phyloP scores from a whole-genome alignment of 2,797 vertebrate species.

The Cryptoprocta ferox region DNA sequence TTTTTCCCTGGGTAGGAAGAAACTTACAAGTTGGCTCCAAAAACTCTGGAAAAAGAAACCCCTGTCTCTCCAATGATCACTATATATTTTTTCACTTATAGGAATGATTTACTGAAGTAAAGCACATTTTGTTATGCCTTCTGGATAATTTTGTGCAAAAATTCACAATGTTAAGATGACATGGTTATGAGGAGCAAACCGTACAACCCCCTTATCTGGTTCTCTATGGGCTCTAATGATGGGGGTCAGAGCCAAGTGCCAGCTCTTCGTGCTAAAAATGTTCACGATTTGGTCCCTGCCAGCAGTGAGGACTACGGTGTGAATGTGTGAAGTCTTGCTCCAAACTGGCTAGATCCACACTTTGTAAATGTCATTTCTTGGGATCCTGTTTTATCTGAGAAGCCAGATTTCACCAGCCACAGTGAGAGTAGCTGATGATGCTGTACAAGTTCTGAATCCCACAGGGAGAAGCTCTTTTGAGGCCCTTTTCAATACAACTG shows the following conservation, averaged over 20 bases:
- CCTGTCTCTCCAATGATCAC: neutral
- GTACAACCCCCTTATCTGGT: constrained; percentile 7
- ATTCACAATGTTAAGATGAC: constrained; percentile 45
- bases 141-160: constrained; percentile 62
- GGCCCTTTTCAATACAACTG: neutral
- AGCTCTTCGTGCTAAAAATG: constrained; percentile 55
- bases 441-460: neutral
- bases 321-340: constrained; percentile 59
- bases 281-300: constrained; percentile 20
- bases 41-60: constrained; percentile 42
- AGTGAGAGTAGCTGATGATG: neutral
- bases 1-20: constrained; percentile 45
- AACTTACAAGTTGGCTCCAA: constrained; percentile 21
- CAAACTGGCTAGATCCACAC: constrained; percentile 46
- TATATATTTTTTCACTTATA: neutral
- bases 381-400: constrained; percentile 44
- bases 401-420: neutral
- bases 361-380: constrained; percentile 65
- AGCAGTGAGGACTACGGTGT: neutral
- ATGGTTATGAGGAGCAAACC: neutral
- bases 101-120: neutral
- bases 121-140: constrained; percentile 39
- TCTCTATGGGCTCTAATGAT: neutral
- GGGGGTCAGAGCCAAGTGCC: neutral
- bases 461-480: neutral